phyloP scores from a whole-genome alignment of 2,113 vertebrate genomes.

The Malurus alboscapulatus region DNA sequence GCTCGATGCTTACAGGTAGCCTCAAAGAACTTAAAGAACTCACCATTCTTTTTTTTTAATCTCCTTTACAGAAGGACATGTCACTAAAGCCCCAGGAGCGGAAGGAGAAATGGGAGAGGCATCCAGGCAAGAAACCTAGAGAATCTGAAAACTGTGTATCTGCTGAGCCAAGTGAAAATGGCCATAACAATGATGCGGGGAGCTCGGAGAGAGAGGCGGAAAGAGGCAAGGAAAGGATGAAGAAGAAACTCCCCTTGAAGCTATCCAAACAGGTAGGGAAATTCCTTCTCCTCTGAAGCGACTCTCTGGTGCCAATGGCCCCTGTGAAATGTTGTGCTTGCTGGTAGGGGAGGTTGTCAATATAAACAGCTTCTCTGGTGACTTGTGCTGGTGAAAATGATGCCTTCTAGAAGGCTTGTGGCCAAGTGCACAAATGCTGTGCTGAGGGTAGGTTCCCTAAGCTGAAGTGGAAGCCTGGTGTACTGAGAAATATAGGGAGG shows the following conservation, averaged over 20 bases:
- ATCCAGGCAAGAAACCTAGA: constrained; percentile 82
- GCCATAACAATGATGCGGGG: constrained; percentile 81
- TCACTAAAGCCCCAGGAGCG: constrained; percentile 87
- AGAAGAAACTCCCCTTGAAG: constrained; percentile 90
- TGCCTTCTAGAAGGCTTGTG: neutral
- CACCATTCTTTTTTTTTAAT: neutral
- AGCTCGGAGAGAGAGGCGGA: constrained; percentile 83
- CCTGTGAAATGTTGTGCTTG: neutral
- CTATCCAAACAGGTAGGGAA: constrained; percentile 88
- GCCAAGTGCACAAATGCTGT: neutral
- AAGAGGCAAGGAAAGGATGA: constrained; percentile 84
- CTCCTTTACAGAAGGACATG: constrained; percentile 82
- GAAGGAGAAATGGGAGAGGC: constrained; percentile 85
- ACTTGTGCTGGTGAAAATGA: neutral
- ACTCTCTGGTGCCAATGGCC: rapidly evolving
- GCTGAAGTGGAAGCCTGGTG: neutral
- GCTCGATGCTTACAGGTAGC: neutral
- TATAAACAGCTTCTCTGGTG: neutral
- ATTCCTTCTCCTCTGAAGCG: neutral
- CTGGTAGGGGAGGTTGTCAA: neutral
- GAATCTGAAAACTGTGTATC: constrained; percentile 85
- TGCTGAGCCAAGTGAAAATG: constrained; percentile 86
- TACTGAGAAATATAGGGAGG: neutral
- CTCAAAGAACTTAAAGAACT: neutral
- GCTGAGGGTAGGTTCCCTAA: neutral